Conservation (phyloP, 2,888 invertebrate genomes). For the Cerastoderma edule region DNA sequence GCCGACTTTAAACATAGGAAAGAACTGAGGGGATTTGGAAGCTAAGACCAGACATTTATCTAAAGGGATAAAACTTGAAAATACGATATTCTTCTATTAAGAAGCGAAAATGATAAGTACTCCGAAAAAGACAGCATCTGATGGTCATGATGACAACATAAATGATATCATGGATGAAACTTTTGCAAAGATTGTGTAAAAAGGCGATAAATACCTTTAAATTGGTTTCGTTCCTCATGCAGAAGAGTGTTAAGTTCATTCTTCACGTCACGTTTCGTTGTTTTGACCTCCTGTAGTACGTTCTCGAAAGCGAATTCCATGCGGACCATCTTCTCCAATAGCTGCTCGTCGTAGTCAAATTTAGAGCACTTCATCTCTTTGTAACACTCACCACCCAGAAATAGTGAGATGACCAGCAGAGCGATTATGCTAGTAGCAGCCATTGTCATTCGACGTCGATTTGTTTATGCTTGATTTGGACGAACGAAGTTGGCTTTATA, state of each 20-base stretch:
- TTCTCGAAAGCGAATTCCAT: constrained; percentile 2
- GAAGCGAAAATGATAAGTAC: background rate
- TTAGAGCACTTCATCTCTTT: background rate
- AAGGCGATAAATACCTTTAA: too few species aligned
- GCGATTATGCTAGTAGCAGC: too few species aligned
- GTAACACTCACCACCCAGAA: too few species aligned
- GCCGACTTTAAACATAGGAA: too few species aligned
- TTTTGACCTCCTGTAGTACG: background rate
- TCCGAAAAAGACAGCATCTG: background rate
- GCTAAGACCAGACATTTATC: too few species aligned
- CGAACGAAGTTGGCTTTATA: too few species aligned
- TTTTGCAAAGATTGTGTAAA: too few species aligned
- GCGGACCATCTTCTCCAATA: constrained; percentile 7
- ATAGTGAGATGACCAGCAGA: too few species aligned
- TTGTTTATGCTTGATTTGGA: too few species aligned
- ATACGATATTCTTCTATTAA: background rate
- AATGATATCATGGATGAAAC: too few species aligned
- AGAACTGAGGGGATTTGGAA: background rate
- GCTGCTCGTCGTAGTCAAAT: constrained; percentile 10
- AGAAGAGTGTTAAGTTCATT: background rate
- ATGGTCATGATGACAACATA: too few species aligned
- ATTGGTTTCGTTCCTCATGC: background rate
- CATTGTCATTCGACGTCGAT: too few species aligned
- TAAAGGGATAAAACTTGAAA: background rate
- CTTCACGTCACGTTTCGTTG: background rate